Conservation (phyloP, 2,888 invertebrate species). For the Mesodorylaimus sp. region DNA sequence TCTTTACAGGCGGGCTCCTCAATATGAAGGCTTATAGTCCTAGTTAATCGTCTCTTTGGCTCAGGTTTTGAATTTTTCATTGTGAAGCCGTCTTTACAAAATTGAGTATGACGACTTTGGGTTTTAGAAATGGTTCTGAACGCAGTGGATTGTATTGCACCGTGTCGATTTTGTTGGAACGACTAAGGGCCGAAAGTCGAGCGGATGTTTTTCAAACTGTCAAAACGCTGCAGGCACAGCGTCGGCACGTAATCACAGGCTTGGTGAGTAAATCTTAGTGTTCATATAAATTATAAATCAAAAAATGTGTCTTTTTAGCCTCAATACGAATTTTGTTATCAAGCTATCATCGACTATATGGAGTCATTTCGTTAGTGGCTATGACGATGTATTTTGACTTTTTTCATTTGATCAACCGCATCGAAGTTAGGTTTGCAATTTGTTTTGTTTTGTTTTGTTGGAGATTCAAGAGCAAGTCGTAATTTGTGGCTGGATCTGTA, state of each 20-base stretch:
- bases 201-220: conserved; percentile 27
- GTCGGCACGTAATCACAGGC: not conserved
- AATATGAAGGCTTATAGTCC: no score
- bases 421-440: not conserved
- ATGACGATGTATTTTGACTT: not conserved
- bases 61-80: no score
- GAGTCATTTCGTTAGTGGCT: conserved; percentile 8
- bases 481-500: no score
- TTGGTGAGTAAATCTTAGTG: conserved; percentile 6
- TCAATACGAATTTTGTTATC: conserved; percentile 36
- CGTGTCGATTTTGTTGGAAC: conserved; percentile 20
- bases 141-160: conserved; percentile 9
- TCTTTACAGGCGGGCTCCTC: no score
- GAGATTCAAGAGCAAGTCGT: no score
- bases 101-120: no score
- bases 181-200: conserved; percentile 23
- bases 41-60: no score
- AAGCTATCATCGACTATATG: conserved; percentile 33
- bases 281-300: not conserved
- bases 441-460: not conserved
- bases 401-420: not conserved
- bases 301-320: conserved; percentile 28
- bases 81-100: no score
- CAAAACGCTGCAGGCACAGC: conserved; percentile 12
- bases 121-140: conserved; percentile 11